These are phyloP conservation scores for Mesorhabditis belari DNA, from an alignment of 2,888 invertebrate genomes.

Conservation along the genomic window DNA sequence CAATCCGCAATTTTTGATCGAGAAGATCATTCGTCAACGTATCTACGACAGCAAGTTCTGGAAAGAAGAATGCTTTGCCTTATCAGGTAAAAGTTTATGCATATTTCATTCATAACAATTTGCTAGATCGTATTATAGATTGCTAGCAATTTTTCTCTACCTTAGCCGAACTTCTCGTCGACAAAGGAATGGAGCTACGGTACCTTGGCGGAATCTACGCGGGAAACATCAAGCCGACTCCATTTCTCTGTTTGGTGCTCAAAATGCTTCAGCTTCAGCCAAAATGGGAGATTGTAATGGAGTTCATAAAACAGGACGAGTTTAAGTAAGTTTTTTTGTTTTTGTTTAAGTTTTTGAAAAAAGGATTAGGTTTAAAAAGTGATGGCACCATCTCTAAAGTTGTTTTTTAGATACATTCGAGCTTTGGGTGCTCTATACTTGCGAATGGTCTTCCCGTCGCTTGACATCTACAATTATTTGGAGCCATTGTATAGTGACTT, in stretches of 20 bases:
- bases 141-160: background rate
- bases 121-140: background rate
- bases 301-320: slow-evolving; percentile 97
- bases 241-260: slow-evolving; percentile 46
- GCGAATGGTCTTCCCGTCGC: slow-evolving; percentile 82
- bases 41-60: slow-evolving; percentile 98
- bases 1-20: slow-evolving; percentile 96
- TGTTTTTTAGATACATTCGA: slow-evolving; percentile 69
- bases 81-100: slow-evolving; percentile 55
- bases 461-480: slow-evolving; percentile 94
- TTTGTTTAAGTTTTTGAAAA: no score
- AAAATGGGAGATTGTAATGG: slow-evolving; percentile 96
- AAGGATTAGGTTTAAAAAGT: no score
- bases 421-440: slow-evolving; percentile 93
- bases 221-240: slow-evolving; percentile 77
- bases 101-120: background rate
- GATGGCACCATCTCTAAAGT: background rate
- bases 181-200: slow-evolving; percentile 94
- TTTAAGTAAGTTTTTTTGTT: slow-evolving; percentile 70
- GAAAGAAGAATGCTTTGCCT: slow-evolving; percentile 99
- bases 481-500: slow-evolving; percentile 96
- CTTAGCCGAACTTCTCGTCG: slow-evolving; percentile 83
- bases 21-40: slow-evolving; percentile 93
- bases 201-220: slow-evolving; percentile 90
- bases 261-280: slow-evolving; percentile 80